Base-by-base conservation (phyloP, 2,888 invertebrate species). In the Orthonevra nobilis region DNA sequence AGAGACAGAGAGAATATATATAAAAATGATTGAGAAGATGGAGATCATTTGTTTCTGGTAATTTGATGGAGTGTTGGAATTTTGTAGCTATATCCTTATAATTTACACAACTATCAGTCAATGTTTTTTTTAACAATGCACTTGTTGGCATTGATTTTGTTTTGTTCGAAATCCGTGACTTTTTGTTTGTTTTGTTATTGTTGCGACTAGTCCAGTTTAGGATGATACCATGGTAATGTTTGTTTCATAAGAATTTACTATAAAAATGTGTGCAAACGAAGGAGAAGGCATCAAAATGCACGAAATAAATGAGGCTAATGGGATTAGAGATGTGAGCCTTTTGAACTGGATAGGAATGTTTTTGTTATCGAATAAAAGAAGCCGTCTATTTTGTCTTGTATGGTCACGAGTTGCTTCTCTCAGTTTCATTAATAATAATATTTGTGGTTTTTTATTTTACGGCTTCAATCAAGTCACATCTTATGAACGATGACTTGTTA, bases 101-200 rank as follows among this genome's bases (percentile, higher is more conserved):
- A n/a, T n/a, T n/a, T 73, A 79, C 60, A 73, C 73, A 73, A 73
- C 79, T 79, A 79, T 79, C 79, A 79, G 79, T 79, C 79, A 56
- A 44, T 40, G 66, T 30, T 36, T 50, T 63, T 34, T 61, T 68
- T 40, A n/a, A 46, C 56, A 56, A 73, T 73, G 54, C 79, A 73
- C 66, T 60, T 66, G 64, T 66, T 52, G 77, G 60, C 66, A 60
- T 36, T 34, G 38, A 48, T 46, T 1, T 48, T n/a, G n/a, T n/a
- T n/a, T n/a, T n/a, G n/a, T n/a, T 34, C 34, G 9, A 23, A 32
- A 14, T 3, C 17, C 1, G 15, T 30, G 40, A 30, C 54, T 46
- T 66, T 68, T 2, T 14, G 32, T n/a, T n/a, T n/a, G n/a, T n/a
- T n/a, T n/a, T n/a, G n/a, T n/a, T n/a, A n/a, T n/a, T n/a, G 36